A percentile compares a stretch with the other conserved stretches of the same genome.
Evolutionary conservation across 2,888 invertebrate genomes (phyloP).

Genomic region (Dioctria linearis): DNA sequence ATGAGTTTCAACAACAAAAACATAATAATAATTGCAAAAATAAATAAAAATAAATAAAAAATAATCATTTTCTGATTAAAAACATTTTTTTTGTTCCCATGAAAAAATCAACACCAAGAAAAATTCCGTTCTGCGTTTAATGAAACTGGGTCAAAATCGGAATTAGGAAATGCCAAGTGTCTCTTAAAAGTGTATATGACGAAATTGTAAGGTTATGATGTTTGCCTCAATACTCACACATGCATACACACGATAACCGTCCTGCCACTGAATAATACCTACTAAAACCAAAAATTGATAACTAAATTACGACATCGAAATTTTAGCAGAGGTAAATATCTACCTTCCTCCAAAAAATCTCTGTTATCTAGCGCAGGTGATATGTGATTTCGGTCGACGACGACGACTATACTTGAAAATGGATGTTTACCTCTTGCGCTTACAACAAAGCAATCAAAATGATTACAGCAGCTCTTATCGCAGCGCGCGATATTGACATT

Average conservation of each 20-base stretch:
- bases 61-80: too few relatives aligned
- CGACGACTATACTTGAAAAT: too few relatives aligned
- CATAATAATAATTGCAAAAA: too few relatives aligned
- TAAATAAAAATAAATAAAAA: too few relatives aligned
- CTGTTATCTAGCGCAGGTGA: not conserved
- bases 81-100: too few relatives aligned
- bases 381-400: too few relatives aligned
- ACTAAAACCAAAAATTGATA: constrained; percentile 27
- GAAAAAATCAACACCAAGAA: too few relatives aligned
- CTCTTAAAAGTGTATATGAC: not conserved
- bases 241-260: not conserved
- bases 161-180: constrained; percentile 28
- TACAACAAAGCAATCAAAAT: too few relatives aligned
- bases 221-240: too few relatives aligned
- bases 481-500: constrained; percentile 39
- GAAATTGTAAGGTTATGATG: constrained; percentile 31
- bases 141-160: constrained; percentile 23
- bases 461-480: constrained; percentile 15
- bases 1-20: too few relatives aligned
- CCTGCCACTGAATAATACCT: constrained; percentile 10
- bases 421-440: not conserved
- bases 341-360: not conserved
- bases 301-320: constrained; percentile 13
- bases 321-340: not conserved
- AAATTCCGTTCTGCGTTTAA: too few relatives aligned